phyloP scores from a whole-genome alignment of 1,140 invertebrate species.

The Calephelis nemesis region DNA sequence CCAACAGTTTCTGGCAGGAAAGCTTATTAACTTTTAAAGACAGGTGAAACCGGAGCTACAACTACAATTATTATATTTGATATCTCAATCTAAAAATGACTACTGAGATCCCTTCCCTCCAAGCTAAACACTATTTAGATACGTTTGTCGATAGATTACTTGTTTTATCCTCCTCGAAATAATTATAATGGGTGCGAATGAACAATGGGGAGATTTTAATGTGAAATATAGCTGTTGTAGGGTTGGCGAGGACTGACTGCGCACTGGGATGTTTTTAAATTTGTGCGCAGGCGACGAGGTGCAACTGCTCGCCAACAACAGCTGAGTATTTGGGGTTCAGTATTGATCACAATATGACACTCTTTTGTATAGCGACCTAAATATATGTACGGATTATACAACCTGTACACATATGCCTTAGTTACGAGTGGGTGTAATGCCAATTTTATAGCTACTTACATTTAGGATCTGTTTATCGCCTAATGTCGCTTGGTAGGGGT shows the following conservation, averaged over 20 bases:
- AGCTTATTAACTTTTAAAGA: no score
- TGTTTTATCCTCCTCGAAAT: constrained; percentile 53
- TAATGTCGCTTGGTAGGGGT: no score
- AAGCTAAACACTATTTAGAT: constrained; percentile 33
- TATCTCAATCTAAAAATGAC: no score
- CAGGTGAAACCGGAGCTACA: no score
- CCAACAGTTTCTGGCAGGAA: no score
- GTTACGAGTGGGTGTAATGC: no score
- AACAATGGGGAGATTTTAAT: constrained; percentile 61
- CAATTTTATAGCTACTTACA: no score
- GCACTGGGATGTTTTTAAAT: constrained; percentile 40
- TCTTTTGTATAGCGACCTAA: not conserved
- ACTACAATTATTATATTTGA: no score
- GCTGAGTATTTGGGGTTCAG: constrained; percentile 19
- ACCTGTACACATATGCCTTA: no score
- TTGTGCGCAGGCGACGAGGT: constrained; percentile 54
- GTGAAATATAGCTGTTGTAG: constrained; percentile 49
- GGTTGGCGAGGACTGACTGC: constrained; percentile 47
- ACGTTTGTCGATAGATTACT: constrained; percentile 38
- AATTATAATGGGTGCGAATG: constrained; percentile 58
- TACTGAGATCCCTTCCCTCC: not conserved
- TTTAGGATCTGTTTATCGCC: no score
- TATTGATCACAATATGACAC: constrained; percentile 18
- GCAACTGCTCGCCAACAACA: constrained; percentile 15
- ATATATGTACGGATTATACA: not conserved